A percentile compares a stretch with the other conserved stretches of the same genome.
These are phyloP conservation scores for Hippocampus barbouri DNA, from an alignment of 2,113 vertebrate species.

Conservation along the genomic window DNA sequence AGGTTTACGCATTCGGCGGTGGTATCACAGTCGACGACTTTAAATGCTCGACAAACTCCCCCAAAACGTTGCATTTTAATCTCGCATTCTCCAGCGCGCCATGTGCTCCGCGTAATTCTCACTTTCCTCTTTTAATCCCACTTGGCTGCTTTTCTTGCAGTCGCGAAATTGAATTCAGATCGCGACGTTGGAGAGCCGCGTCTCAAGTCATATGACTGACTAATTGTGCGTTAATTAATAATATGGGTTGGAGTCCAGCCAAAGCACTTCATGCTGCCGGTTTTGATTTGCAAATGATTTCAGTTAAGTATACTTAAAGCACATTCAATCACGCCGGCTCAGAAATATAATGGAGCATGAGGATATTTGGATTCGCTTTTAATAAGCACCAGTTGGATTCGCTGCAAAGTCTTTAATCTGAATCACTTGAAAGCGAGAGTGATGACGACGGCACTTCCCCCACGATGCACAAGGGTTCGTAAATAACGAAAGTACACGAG, in stretches of 20 bases:
- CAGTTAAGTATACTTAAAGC: background rate
- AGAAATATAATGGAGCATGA: background rate
- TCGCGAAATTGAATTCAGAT: slow-evolving; percentile 10
- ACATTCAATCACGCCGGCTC: slow-evolving; percentile 3
- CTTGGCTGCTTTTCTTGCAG: background rate
- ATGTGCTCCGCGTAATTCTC: slow-evolving; percentile 4
- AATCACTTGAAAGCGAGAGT: background rate
- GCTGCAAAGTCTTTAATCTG: background rate
- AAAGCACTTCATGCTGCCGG: background rate
- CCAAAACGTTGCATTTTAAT: background rate
- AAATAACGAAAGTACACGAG: background rate
- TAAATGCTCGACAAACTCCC: background rate
- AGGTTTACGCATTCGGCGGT: background rate
- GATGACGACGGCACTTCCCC: background rate
- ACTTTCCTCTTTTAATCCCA: background rate
- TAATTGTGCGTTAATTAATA: slow-evolving; percentile 11
- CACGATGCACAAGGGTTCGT: background rate
- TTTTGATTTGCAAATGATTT: slow-evolving; percentile 5
- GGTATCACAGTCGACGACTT: background rate
- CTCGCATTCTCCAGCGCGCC: background rate
- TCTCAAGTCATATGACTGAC: slow-evolving; percentile 4
- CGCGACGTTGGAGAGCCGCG: background rate
- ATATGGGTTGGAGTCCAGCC: slow-evolving; percentile 1
- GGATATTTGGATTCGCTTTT: background rate
- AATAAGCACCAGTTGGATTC: background rate